Evolutionary conservation across 2,888 invertebrate genomes (phyloP).

Genomic region (Protodeltote pygarga): DNA sequence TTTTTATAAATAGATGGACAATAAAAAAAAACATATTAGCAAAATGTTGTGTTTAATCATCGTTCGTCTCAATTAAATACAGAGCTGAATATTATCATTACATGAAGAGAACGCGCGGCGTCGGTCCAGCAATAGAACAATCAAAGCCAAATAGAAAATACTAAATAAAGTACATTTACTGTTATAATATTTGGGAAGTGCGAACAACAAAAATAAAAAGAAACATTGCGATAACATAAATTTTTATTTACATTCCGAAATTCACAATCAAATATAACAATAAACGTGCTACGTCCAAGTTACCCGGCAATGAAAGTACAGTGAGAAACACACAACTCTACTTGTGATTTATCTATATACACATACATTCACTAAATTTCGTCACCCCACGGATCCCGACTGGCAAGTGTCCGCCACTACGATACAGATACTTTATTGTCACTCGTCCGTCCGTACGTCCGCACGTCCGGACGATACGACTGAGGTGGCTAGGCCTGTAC

Average conservation of each 20-base stretch:
- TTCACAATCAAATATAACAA: constrained; percentile 83
- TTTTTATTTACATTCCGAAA: constrained; percentile 86
- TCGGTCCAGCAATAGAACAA: constrained; percentile 49
- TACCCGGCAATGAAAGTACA: constrained; percentile 70
- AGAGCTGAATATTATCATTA: constrained; percentile 43
- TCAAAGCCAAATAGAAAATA: constrained; percentile 38
- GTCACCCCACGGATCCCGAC: constrained; percentile 20
- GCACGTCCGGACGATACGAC: constrained; percentile 18
- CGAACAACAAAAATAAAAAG: constrained; percentile 57
- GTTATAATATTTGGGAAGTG: constrained; percentile 27
- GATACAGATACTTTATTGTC: constrained; percentile 9
- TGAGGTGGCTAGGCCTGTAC: constrained; percentile 68
- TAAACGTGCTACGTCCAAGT: constrained; percentile 67
- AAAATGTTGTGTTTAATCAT: constrained; percentile 37
- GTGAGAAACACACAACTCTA: constrained; percentile 60
- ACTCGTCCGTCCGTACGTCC: constrained; percentile 14
- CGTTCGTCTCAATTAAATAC: constrained; percentile 34
- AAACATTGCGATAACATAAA: constrained; percentile 81
- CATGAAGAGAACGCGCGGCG: too few species aligned
- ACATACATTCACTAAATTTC: constrained; percentile 54
- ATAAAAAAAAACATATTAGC: constrained; percentile 56
- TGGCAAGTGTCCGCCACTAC: constrained; percentile 10
- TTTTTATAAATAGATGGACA: constrained; percentile 68
- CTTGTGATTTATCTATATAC: constrained; percentile 64
- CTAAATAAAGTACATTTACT: constrained; percentile 36